Conservation (phyloP, 2,797 vertebrate species). For the Echiichthys vipera region DNA sequence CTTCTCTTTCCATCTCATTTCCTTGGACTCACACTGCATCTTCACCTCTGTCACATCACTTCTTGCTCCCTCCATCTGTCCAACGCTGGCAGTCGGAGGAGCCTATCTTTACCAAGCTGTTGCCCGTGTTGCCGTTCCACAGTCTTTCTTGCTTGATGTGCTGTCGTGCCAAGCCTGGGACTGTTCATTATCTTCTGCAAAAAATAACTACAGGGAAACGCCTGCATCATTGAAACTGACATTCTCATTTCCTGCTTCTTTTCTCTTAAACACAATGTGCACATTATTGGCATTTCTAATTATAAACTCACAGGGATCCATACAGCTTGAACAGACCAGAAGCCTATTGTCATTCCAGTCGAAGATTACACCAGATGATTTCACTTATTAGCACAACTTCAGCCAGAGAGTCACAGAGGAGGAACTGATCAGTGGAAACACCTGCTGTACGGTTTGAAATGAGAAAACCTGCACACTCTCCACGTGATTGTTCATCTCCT, state of each 20-base stretch:
- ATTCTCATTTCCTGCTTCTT: constrained; percentile 78
- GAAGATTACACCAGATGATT: constrained; percentile 65
- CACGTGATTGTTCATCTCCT: constrained; percentile 41
- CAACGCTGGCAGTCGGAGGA: constrained; percentile 57
- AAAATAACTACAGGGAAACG: constrained; percentile 73
- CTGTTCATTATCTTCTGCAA: constrained; percentile 75
- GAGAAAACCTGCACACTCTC: constrained; percentile 47
- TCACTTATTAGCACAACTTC: constrained; percentile 62
- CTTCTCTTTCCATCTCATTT: constrained; percentile 56
- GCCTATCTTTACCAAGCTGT: constrained; percentile 77
- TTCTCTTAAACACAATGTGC: constrained; percentile 76
- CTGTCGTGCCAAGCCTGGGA: constrained; percentile 71
- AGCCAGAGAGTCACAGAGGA: constrained; percentile 39
- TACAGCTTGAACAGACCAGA: constrained; percentile 38
- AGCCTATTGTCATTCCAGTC: constrained; percentile 60
- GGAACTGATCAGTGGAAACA: constrained; percentile 55
- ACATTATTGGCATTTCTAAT: constrained; percentile 76
- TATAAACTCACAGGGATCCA: constrained; percentile 58
- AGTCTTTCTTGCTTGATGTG: constrained; percentile 68
- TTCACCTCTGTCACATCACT: constrained; percentile 74
- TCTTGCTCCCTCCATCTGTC: constrained; percentile 76
- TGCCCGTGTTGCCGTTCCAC: constrained; percentile 62
- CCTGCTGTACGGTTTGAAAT: constrained; percentile 58
- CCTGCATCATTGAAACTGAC: constrained; percentile 78
- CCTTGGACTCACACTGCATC: constrained; percentile 57